Base-by-base conservation (phyloP, 2,888 invertebrate genomes). In the Drosophila macrospina region DNA sequence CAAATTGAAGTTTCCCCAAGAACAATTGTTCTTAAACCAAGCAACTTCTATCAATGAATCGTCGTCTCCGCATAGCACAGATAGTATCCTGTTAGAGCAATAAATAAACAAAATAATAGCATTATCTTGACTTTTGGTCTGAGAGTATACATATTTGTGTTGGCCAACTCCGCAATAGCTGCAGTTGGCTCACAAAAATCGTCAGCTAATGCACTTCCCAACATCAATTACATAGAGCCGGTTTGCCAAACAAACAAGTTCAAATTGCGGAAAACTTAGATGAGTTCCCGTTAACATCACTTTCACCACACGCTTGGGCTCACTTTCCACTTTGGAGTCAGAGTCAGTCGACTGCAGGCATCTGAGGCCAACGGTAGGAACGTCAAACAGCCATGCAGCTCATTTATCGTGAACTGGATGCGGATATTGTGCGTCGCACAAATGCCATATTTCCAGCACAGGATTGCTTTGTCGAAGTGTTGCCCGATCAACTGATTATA, bases 381-480 rank as follows among this genome's bases (percentile, higher is more conserved):
- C 59, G 6, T 2, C 41, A 41, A 57, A 6, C 15, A n/a, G 37
- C 13, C 68, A 90, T 90, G 90, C 71, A 89, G 66, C 78, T 91
- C 10, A 79, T 78, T 36, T 95, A 94, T 91, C 93, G 93, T 11
- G 94, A 94, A 66, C 86, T 95, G 36, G 94, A 95, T 50, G 93
- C 93, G n/a, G 93, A 94, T 56, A 92, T 93, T 0, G 93, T 94
- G 0, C 92, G 93, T 28, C 93, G 93, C 78, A 91, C 96, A 64
- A 95, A 96, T 78, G 93, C 93, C 51, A 93, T 95, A 91, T 96
- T 95, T 75, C 95, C 95, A 10, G 93, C 94, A 39, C 94, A 95
- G 80, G 94, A 95, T 85, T 95, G 95, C 71, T 94, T 96, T 91
- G 93, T 96, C 28, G 95, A 95, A 90, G 95, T 96, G 13, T 94